These are phyloP conservation scores for Hyla sarda DNA, from an alignment of 2,113 vertebrate species.

Conservation along the genomic window DNA sequence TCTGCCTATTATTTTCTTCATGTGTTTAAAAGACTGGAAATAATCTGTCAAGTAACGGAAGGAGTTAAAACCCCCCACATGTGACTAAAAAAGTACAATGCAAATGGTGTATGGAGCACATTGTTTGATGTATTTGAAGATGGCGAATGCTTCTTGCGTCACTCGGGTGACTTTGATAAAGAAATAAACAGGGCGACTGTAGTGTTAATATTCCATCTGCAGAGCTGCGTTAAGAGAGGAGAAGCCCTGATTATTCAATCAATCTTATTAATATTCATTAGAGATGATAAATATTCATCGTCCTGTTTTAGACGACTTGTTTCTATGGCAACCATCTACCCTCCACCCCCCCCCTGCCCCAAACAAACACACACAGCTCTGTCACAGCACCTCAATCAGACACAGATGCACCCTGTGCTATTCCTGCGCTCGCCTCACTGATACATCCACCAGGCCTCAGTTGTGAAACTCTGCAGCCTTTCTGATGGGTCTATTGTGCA, in stretches of 20 bases:
- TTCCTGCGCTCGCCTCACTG: neutral
- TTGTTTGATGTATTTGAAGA: conserved; percentile 23
- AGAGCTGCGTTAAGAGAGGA: conserved; percentile 54
- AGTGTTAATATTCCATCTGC: conserved; percentile 59
- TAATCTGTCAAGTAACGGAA: neutral
- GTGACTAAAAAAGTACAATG: neutral
- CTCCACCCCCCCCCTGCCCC: conserved; percentile 53
- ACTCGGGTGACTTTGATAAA: conserved; percentile 47
- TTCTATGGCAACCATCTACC: conserved; percentile 56
- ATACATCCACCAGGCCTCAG: neutral
- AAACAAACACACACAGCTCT: conserved; percentile 59
- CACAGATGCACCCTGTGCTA: conserved; percentile 56
- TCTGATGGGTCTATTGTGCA: neutral
- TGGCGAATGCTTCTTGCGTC: conserved; percentile 44
- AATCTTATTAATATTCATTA: conserved; percentile 61
- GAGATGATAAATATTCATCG: conserved; percentile 60
- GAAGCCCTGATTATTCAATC: conserved; percentile 60
- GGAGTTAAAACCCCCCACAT: neutral
- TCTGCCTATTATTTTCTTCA: neutral
- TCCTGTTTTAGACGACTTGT: conserved; percentile 59
- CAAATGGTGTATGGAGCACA: neutral
- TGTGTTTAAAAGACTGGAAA: neutral
- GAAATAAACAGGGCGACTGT: conserved; percentile 43
- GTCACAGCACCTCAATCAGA: conserved; percentile 55
- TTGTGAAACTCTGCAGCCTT: neutral